Evolutionary conservation across 1,140 invertebrate genomes (phyloP).

Genomic region (Camponotus pennsylvanicus): DNA sequence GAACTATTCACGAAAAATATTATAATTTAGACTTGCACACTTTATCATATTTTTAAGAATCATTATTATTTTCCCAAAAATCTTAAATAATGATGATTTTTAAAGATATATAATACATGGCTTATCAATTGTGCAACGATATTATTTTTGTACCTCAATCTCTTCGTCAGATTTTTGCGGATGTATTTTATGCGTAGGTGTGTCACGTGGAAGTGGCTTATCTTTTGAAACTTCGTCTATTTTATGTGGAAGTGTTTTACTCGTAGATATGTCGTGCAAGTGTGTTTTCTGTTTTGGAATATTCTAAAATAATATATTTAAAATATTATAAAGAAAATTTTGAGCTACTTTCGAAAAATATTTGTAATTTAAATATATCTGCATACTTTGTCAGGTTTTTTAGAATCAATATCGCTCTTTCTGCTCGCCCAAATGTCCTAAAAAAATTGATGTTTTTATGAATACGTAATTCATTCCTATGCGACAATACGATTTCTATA

Average conservation of each 20-base stretch:
- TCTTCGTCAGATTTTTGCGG: neutral
- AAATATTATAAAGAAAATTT: neutral
- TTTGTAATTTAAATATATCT: neutral
- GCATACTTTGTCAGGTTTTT: slow-evolving; percentile 46
- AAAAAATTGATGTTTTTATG: slow-evolving; percentile 7
- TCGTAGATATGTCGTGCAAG: slow-evolving; percentile 2
- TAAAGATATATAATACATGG: no score
- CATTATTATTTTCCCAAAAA: no score
- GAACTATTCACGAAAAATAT: neutral
- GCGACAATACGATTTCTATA: slow-evolving; percentile 4
- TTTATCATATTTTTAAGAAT: no score
- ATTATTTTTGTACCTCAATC: slow-evolving; percentile 58
- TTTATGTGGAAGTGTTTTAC: slow-evolving; percentile 12
- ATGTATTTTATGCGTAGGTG: slow-evolving; percentile 1
- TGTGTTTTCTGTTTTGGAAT: slow-evolving; percentile 15
- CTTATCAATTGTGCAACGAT: no score
- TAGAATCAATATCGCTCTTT: neutral
- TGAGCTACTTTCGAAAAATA: neutral
- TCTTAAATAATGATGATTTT: no score
- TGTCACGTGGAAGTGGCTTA: slow-evolving; percentile 1
- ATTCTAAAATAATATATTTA: slow-evolving; percentile 45
- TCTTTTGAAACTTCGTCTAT: slow-evolving; percentile 11
- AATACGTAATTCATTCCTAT: neutral
- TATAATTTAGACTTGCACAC: neutral
- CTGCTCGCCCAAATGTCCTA: slow-evolving; percentile 63